Percentiles rank a stretch among this genome's conserved stretches.
Conservation (phyloP, 2,888 invertebrate genomes). For the Timema cristinae region DNA sequence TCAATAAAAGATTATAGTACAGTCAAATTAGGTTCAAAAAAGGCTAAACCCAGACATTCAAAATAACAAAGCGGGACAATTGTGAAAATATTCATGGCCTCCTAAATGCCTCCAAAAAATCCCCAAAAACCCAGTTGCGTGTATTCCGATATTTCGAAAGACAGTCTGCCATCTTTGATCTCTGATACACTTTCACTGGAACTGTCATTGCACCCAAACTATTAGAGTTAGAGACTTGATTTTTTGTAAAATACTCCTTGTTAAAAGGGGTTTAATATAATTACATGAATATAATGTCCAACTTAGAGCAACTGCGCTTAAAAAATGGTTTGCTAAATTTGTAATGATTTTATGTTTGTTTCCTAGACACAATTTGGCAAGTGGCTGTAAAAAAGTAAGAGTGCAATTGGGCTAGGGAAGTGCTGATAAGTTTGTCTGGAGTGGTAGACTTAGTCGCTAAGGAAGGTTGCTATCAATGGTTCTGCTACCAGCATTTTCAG, state of each 20-base stretch:
- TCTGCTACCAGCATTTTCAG: conserved; percentile 3
- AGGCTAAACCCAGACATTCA: neutral
- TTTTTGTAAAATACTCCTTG: neutral
- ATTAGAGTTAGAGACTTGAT: neutral
- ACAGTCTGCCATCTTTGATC: neutral
- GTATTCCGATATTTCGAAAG: conserved; percentile 3
- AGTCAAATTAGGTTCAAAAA: neutral
- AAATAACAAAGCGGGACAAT: conserved; percentile 12
- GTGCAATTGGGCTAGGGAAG: conserved; percentile 7
- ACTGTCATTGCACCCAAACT: neutral
- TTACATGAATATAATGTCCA: too few species aligned
- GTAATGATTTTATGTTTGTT: neutral
- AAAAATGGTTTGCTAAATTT: neutral
- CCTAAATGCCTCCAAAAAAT: neutral
- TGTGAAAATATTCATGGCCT: neutral
- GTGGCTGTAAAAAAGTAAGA: conserved; percentile 1
- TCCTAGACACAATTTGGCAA: neutral
- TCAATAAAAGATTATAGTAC: neutral
- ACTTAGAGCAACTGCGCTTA: too few species aligned
- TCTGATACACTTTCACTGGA: neutral
- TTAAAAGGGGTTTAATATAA: too few species aligned
- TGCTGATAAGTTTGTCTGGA: neutral
- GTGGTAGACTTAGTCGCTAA: conserved; percentile 8
- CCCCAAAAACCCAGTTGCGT: neutral
- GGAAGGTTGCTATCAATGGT: neutral